Conservation (phyloP, 2,797 vertebrate species). For the Diceros bicornis region DNA sequence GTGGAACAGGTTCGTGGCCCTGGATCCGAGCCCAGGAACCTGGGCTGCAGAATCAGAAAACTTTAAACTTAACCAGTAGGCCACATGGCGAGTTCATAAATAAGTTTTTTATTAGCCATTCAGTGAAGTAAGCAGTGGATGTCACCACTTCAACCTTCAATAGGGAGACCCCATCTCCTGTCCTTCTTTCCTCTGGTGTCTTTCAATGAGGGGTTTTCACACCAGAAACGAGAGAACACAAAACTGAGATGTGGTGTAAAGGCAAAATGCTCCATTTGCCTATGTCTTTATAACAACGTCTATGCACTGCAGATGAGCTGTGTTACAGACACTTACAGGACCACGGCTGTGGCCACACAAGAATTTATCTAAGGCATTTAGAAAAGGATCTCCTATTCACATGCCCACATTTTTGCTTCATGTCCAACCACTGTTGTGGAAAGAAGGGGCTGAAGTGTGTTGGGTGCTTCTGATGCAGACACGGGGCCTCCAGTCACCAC, state of each 20-base stretch:
- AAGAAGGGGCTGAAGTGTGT: fast-evolving
- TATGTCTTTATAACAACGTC: not conserved
- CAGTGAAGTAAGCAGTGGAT: conserved; percentile 55
- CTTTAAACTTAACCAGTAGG: too few species aligned
- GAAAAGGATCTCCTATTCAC: not conserved
- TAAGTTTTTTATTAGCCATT: conserved; percentile 66
- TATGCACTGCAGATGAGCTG: not conserved
- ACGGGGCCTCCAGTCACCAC: fast-evolving
- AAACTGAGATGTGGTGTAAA: not conserved
- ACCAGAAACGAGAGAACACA: conserved; percentile 24
- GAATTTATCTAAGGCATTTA: not conserved
- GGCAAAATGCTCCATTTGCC: not conserved
- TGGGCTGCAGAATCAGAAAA: too few species aligned
- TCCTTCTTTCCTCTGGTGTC: not conserved
- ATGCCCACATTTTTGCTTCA: too few species aligned
- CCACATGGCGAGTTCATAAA: not conserved
- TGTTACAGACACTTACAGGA: not conserved
- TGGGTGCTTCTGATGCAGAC: fast-evolving
- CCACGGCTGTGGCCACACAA: fast-evolving
- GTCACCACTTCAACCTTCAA: conserved; percentile 58
- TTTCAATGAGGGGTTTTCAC: conserved; percentile 62
- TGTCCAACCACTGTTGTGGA: too few species aligned
- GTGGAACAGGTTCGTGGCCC: too few species aligned
- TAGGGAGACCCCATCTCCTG: not conserved
- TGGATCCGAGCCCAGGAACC: too few species aligned